Evolutionary conservation across 1,140 invertebrate genomes (phyloP).

Genomic region (Drosophila santomea): DNA sequence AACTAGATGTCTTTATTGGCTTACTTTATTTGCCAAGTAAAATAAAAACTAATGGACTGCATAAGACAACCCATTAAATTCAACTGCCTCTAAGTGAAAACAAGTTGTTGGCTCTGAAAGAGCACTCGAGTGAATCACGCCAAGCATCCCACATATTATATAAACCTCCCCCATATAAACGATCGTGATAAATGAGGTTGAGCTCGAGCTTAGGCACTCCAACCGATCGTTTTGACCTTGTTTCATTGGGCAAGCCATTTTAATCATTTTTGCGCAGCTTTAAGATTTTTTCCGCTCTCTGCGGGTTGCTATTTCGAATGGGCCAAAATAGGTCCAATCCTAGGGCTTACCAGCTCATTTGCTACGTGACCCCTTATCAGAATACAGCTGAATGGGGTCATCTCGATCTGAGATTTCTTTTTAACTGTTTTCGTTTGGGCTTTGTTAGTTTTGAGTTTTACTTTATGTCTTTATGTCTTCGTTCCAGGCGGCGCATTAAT

Average conservation of each 20-base stretch:
- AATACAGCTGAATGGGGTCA: constrained; percentile 45
- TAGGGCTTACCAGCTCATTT: not conserved
- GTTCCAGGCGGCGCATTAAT: constrained; percentile 60
- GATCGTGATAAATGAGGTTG: constrained; percentile 48
- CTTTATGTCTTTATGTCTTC: constrained; percentile 57
- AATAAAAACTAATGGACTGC: constrained; percentile 8
- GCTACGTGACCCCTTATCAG: constrained; percentile 47
- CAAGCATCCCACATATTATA: constrained; percentile 41
- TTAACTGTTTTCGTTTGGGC: constrained; percentile 46
- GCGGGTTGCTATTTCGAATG: constrained; percentile 16
- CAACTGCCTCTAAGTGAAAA: constrained; percentile 19
- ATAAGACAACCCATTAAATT: constrained; percentile 7
- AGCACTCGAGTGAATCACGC: constrained; percentile 32
- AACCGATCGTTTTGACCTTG: constrained; percentile 41
- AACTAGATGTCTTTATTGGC: constrained; percentile 34
- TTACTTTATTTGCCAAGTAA: constrained; percentile 21
- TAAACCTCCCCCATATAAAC: constrained; percentile 34
- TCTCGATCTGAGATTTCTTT: constrained; percentile 60
- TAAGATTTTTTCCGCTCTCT: constrained; percentile 2
- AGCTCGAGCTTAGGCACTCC: constrained; percentile 25
- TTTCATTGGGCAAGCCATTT: constrained; percentile 19
- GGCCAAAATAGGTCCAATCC: not conserved
- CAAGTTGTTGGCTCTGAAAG: constrained; percentile 22
- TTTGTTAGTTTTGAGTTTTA: constrained; percentile 35
- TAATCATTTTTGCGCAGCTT: constrained; percentile 17